phyloP scores from a whole-genome alignment of 2,113 vertebrate genomes.

The Pica pica region DNA sequence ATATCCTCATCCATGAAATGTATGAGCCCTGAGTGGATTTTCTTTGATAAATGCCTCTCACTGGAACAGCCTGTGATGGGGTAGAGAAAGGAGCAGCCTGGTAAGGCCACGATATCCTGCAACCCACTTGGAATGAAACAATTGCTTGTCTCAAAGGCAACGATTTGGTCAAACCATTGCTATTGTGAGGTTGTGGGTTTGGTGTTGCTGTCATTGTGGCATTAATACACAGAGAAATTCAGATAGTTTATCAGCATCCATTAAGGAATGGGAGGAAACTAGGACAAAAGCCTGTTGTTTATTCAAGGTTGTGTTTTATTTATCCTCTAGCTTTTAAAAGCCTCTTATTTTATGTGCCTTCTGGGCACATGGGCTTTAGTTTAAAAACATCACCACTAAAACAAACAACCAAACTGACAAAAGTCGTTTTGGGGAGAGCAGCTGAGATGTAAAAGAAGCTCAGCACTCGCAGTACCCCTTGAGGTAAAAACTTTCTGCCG shows the following conservation, averaged over 20 bases:
- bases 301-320: conserved; percentile 59
- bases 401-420: conserved; percentile 49
- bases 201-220: background rate
- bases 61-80: background rate
- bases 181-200: conserved; percentile 13
- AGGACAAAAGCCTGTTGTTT: conserved; percentile 52
- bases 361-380: conserved; percentile 24
- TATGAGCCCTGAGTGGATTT: background rate
- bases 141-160: conserved; percentile 30
- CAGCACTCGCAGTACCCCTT: background rate
- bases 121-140: background rate
- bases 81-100: background rate
- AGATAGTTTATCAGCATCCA: conserved; percentile 62
- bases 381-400: conserved; percentile 52
- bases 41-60: background rate
- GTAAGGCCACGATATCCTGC: background rate
- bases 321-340: conserved; percentile 54
- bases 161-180: conserved; percentile 14
- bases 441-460: conserved; percentile 37
- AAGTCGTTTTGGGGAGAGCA: background rate
- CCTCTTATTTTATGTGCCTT: conserved; percentile 44
- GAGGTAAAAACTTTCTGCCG: background rate
- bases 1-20: background rate
- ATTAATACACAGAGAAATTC: conserved; percentile 24
- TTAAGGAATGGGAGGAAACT: conserved; percentile 68